phyloP scores from a whole-genome alignment of 2,113 vertebrate species.

The Leptosomus discolor region DNA sequence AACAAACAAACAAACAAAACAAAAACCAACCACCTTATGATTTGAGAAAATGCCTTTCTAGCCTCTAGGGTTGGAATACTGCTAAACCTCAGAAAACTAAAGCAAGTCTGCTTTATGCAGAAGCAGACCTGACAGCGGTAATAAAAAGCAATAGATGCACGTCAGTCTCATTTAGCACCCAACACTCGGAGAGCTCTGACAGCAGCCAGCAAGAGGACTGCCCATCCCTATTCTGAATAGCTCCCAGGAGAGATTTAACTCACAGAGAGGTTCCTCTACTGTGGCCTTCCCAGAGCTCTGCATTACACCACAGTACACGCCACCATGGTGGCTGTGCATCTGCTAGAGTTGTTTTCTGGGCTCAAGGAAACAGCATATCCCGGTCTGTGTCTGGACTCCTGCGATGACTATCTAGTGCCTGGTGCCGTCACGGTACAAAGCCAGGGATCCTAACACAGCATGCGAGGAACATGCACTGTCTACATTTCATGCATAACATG shows the following conservation, averaged over 20 bases:
- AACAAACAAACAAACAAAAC: no score
- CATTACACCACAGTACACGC: rapidly evolving
- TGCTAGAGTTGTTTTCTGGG: background rate
- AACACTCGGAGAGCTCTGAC: background rate
- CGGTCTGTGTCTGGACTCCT: background rate
- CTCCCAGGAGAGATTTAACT: background rate
- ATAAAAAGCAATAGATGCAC: background rate
- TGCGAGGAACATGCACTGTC: background rate
- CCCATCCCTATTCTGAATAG: background rate
- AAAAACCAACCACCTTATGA: background rate
- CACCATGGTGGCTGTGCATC: background rate
- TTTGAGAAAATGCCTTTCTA: background rate
- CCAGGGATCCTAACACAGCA: background rate
- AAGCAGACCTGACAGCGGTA: background rate
- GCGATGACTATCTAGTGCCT: rapidly evolving
- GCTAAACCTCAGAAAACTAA: background rate
- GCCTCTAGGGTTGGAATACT: background rate
- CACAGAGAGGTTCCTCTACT: background rate
- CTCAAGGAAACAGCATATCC: background rate
- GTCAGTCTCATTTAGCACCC: background rate
- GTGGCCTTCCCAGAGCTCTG: background rate
- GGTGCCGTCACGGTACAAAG: background rate
- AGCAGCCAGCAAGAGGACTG: background rate
- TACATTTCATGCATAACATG: background rate
- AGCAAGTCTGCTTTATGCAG: background rate